Percentiles rank a stretch among this genome's conserved stretches.
phyloP scores from a whole-genome alignment of 1,140 invertebrate genomes.

The Platorchestia sp. region DNA sequence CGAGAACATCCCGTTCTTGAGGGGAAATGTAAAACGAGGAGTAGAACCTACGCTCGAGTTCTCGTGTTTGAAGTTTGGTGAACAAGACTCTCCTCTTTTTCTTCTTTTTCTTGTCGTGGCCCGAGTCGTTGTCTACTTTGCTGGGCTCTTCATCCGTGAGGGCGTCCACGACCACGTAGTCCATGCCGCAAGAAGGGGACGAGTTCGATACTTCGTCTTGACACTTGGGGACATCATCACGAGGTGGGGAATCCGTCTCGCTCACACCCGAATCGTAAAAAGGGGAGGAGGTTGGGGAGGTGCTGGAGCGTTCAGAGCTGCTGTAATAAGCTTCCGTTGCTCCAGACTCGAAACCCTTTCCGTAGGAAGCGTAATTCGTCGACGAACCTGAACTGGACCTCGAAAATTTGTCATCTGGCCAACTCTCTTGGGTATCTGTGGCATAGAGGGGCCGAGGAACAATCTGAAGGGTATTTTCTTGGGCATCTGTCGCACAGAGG shows the following conservation, averaged over 20 bases:
- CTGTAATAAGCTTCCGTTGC: background rate
- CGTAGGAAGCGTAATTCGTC: background rate
- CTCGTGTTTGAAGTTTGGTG: background rate
- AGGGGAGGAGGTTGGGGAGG: background rate
- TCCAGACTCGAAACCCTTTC: background rate
- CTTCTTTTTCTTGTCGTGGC: background rate
- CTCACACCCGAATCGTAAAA: constrained; percentile 35
- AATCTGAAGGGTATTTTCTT: background rate
- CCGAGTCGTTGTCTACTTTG: background rate
- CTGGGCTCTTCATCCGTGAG: background rate
- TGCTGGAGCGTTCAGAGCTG: background rate
- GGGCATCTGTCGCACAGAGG: background rate
- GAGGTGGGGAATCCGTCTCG: background rate
- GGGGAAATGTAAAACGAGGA: constrained; percentile 96
- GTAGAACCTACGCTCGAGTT: constrained; percentile 82
- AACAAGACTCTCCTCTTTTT: constrained; percentile 20
- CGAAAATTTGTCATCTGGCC: background rate
- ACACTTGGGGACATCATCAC: background rate
- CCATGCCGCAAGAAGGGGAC: background rate
- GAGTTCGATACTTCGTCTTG: background rate
- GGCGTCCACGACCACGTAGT: background rate
- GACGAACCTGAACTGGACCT: background rate
- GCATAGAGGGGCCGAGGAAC: background rate
- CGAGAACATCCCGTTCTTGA: constrained; percentile 94
- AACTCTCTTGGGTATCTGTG: background rate